Conservation (phyloP, 2,888 invertebrate genomes). For the Ariolimax columbianus region DNA sequence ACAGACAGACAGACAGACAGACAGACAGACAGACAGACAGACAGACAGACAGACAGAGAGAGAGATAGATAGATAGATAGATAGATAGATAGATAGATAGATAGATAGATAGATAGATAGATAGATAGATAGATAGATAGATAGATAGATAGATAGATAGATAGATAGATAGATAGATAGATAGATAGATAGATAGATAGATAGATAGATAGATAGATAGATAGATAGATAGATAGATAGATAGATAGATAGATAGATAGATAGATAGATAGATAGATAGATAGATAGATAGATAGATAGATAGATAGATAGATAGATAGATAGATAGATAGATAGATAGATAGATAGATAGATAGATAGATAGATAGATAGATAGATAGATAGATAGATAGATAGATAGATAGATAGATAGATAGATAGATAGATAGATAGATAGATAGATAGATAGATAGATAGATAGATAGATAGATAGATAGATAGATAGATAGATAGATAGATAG, state of each 20-base stretch:
- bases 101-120: not conserved
- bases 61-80: not conserved
- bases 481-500: not conserved
- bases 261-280: not conserved
- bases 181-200: not conserved
- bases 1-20: too few relatives aligned
- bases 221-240: not conserved
- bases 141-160: not conserved
- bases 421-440: not conserved
- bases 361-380: not conserved
- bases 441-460: not conserved
- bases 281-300: not conserved
- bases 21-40: not conserved
- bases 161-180: not conserved
- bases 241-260: not conserved
- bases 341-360: not conserved
- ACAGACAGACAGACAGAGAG: not conserved
- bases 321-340: not conserved
- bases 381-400: not conserved
- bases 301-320: not conserved
- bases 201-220: not conserved
- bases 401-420: not conserved
- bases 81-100: not conserved
- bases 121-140: not conserved
- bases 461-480: conserved; percentile 19